Conservation (phyloP, 2,888 invertebrate species). For the Caenorhabditis parvicauda region DNA sequence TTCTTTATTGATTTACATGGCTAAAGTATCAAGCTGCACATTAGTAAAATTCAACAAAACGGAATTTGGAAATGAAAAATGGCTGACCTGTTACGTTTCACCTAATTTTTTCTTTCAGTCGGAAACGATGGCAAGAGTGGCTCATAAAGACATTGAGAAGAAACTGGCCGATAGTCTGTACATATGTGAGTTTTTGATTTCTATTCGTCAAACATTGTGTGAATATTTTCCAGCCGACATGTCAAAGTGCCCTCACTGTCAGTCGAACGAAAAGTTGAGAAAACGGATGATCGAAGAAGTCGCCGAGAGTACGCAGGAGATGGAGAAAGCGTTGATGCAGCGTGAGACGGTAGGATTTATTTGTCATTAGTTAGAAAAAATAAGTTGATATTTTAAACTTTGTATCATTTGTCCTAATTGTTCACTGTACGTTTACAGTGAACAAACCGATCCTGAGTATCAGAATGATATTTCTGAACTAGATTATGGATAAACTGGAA, state of each 20-base stretch:
- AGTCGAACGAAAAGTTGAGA: constrained; percentile 5
- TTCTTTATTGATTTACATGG: too few species aligned
- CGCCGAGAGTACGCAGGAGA: constrained; percentile 9
- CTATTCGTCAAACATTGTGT: not conserved
- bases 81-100: too few species aligned
- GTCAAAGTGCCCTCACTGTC: constrained; percentile 22
- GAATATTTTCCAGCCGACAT: constrained; percentile 12
- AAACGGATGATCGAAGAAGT: constrained; percentile 15
- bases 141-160: constrained; percentile 7
- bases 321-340: constrained; percentile 7
- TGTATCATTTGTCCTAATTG: not conserved
- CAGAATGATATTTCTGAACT: not conserved
- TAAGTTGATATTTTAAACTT: not conserved
- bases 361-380: constrained; percentile 1
- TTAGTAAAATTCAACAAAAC: too few species aligned
- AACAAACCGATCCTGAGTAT: not conserved
- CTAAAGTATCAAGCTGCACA: too few species aligned
- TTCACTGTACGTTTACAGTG: not conserved
- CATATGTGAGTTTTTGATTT: constrained; percentile 9
- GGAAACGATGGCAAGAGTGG: constrained; percentile 1
- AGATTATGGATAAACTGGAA: too few species aligned
- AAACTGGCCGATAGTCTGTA: constrained; percentile 20
- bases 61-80: too few species aligned
- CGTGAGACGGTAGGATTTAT: constrained; percentile 1
- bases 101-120: not conserved